Evolutionary conservation across 2,797 vertebrate species (phyloP), one percentile per base, ranked within the genome.

Genomic region (Anguilla obscura): DNA sequence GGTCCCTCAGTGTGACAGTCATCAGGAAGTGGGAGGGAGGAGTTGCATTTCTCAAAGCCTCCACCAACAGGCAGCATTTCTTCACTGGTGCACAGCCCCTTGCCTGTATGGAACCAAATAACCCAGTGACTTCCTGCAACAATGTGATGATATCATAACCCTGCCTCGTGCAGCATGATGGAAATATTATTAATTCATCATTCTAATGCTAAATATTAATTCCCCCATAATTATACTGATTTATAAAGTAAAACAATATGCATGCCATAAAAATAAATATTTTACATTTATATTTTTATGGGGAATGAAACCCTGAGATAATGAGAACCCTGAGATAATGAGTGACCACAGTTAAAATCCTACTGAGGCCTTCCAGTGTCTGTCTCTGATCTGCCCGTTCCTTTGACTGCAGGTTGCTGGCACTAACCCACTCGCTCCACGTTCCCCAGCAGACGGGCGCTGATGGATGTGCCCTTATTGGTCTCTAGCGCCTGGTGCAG

Each of bases 401-500:
- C 14, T 40, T 74, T 10, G n/a, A n/a, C n/a, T n/a, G 63, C n/a
- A n/a, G n/a, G n/a, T n/a, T 10, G 66, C 69, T 33, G 27, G 5
- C 85, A 48, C 58, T 71, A n/a, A 69, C 85, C 21, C 0, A 83
- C 66, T 89, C n/a, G 88, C 30, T 92, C 80, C 24, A 89, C 92
- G 21, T 71, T 88, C 69, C 92, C 93, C 74, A 92, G 52, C 33
- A 91, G 88, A 0, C 27, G 18, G 54, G 93, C 91, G 16, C 90
- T 6, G 79, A 90, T 89, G 0, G 3, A 52, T 76, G 89, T 88
- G 1, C 33, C 48, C 71, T 52, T 90, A 52, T 89, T 91, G 0
- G 0, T 14, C 58, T 89, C 91, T 76, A 96, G 88, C 0, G 89
- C 85, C 0, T 56, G 54, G 9, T 93, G 91, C 76, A 96, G 92